Evolutionary conservation across 2,797 vertebrate genomes (phyloP), one percentile per base, ranked within the genome.

Genomic region (Sebastes reedi): DNA sequence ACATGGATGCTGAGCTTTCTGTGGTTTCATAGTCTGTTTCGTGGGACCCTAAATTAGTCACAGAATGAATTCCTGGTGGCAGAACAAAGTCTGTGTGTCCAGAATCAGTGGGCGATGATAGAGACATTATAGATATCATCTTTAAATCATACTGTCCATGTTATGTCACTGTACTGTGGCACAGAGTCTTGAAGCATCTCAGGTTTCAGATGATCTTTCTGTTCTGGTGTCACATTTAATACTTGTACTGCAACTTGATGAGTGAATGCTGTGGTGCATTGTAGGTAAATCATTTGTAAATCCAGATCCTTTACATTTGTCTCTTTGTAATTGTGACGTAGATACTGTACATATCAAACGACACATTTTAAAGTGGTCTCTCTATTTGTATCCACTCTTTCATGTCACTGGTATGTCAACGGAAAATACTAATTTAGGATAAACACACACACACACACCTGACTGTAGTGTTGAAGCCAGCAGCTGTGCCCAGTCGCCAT

Each of bases 401-500:
- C 13, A 42, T 42, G 39, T 42, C 39, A 42, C 39, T 42, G 39
- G 39, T 42, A 42, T 42, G 39, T 42, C 13, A 42, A 42, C 5
- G 5, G 0, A 46, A 46, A 46, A 18, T 18, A 46, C 8, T 67
- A 18, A 46, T 25, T 67, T 54, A n/a, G 67, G 8, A 58, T 16
- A 56, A 36, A 61, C 56, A 39, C 14, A 56, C 14, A 66, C 13
- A 16, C 13, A 16, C 8, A 55, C 11, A 72, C 36, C 46, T 70
- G 24, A 52, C 9, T 25, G 32, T 20, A 12, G 29, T 20, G 25
- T 59, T 60, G 36, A 52, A 71, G 54, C 64, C 67, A 69, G 67
- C 81, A 69, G 66, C 81, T 86, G 83, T 70, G 52, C 39, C 12
- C 52, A 14, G 72, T 73, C 10, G 14, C 39, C 70, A 27, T 42